Evolutionary conservation across 2,888 invertebrate species (phyloP).

Genomic region (Ochropacha duplaris): DNA sequence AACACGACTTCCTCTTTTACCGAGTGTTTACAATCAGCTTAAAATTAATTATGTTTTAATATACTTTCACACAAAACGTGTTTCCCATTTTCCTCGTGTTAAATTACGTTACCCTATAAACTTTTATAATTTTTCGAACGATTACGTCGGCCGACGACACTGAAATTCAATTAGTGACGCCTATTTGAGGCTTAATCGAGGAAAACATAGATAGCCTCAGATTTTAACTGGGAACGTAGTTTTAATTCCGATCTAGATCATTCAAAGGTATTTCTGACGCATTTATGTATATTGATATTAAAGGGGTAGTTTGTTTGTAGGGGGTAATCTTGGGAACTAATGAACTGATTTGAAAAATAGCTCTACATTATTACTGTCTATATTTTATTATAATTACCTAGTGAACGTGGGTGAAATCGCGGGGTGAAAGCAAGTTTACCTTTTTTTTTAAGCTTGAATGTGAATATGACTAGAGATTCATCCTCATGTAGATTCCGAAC

Average conservation of each 20-base stretch:
- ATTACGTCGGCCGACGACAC: conserved; percentile 20
- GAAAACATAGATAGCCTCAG: conserved; percentile 3
- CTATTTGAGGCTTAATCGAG: conserved; percentile 9
- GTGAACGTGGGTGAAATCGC: no score
- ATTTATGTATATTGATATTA: no score
- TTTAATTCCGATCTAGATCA: no score
- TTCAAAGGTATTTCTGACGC: not conserved
- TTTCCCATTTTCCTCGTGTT: not conserved
- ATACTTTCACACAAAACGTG: not conserved
- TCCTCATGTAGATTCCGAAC: no score
- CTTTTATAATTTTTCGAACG: conserved; percentile 16
- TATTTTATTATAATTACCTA: no score
- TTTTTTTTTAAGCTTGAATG: no score
- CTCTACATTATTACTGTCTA: no score
- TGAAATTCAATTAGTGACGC: conserved; percentile 26
- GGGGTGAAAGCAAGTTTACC: no score
- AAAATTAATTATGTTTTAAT: not conserved
- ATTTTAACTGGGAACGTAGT: not conserved
- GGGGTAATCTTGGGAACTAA: no score
- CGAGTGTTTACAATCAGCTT: not conserved
- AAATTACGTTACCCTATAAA: not conserved
- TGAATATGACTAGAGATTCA: no score
- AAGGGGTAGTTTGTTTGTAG: no score
- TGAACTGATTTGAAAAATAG: no score
- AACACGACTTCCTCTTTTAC: not conserved